These are phyloP conservation scores for Drosophila paulistorum DNA, from an alignment of 1,140 invertebrate genomes.

Conservation along the genomic window DNA sequence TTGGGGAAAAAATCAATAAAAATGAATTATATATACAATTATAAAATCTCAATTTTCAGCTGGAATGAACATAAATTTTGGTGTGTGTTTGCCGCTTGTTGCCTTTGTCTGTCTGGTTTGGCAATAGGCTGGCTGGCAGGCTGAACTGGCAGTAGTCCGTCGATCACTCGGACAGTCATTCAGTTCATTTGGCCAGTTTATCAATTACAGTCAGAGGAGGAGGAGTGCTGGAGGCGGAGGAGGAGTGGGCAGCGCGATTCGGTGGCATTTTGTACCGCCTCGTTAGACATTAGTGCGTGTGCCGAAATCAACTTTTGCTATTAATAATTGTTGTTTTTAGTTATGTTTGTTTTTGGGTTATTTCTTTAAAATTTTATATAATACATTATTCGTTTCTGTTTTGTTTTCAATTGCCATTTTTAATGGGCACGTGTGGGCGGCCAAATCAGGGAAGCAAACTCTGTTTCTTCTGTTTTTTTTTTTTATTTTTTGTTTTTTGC, in stretches of 20 bases:
- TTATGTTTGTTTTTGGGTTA: slow-evolving; percentile 4
- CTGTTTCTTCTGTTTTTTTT: background rate
- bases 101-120: slow-evolving; percentile 18
- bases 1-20: slow-evolving; percentile 21
- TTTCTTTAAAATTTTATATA: slow-evolving; percentile 51
- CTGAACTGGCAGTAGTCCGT: slow-evolving; percentile 25
- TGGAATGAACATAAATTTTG: slow-evolving; percentile 47
- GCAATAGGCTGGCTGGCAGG: slow-evolving; percentile 18
- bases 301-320: slow-evolving; percentile 59
- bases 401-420: slow-evolving; percentile 45
- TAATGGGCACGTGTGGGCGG: slow-evolving; percentile 54
- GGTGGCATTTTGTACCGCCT: slow-evolving; percentile 67
- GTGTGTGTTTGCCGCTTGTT: slow-evolving; percentile 28
- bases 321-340: slow-evolving; percentile 57
- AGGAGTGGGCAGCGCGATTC: slow-evolving; percentile 46
- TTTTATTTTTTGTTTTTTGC: slow-evolving; percentile 28
- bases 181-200: slow-evolving; percentile 69
- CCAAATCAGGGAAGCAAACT: slow-evolving; percentile 39
- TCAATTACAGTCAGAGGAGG: slow-evolving; percentile 52
- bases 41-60: slow-evolving; percentile 44
- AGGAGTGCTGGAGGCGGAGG: no score
- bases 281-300: slow-evolving; percentile 53
- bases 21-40: slow-evolving; percentile 42
- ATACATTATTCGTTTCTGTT: slow-evolving; percentile 64
- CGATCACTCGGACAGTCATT: slow-evolving; percentile 26